phyloP scores from a whole-genome alignment of 2,113 vertebrate genomes.

The Eira barbara region DNA sequence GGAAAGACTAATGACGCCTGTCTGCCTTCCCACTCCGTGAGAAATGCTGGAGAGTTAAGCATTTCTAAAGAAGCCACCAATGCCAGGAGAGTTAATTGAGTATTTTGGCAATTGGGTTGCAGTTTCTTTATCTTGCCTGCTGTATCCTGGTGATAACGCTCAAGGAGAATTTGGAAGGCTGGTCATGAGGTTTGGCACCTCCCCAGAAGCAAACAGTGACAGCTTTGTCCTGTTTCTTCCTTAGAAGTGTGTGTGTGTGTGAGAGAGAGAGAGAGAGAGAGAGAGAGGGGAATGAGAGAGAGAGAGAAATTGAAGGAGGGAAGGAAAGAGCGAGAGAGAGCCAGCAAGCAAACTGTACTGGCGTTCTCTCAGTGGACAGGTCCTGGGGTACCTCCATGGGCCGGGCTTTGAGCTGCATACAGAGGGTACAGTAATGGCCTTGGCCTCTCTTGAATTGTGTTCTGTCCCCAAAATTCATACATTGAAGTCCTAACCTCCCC shows the following conservation, averaged over 20 bases:
- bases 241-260: neutral
- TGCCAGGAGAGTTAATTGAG: neutral
- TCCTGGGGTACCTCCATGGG: neutral
- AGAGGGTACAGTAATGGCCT: neutral
- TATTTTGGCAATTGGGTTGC: neutral
- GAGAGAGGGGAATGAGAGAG: neutral
- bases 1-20: neutral
- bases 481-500: neutral
- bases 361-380: neutral
- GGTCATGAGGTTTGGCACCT: neutral
- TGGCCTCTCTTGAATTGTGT: neutral
- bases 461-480: neutral
- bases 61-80: neutral
- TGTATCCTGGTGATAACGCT: conserved; percentile 57
- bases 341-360: neutral
- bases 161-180: conserved; percentile 29
- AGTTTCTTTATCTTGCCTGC: conserved; percentile 38
- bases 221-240: conserved; percentile 1
- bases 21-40: neutral
- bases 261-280: too few species aligned
- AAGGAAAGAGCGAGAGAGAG: fast-evolving
- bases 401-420: neutral
- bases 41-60: neutral
- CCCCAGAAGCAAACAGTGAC: neutral
- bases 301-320: neutral